phyloP scores from a whole-genome alignment of 2,113 vertebrate genomes.

The Eolophus roseicapilla region DNA sequence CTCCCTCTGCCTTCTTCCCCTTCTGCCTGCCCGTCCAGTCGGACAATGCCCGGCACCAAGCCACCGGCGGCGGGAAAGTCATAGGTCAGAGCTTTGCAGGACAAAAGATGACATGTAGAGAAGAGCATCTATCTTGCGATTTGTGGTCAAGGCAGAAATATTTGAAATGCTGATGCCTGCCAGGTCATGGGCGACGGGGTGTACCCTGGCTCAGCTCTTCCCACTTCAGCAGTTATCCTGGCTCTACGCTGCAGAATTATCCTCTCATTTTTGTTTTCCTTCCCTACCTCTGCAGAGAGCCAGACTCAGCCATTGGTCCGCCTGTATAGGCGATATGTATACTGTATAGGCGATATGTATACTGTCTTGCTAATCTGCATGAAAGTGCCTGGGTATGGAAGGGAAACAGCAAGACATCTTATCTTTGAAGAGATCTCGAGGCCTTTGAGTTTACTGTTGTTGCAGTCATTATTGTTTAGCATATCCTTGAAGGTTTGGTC shows the following conservation, averaged over 20 bases:
- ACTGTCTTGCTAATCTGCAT: conserved; percentile 42
- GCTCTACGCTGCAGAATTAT: background rate
- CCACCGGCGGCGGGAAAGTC: background rate
- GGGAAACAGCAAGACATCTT: conserved; percentile 37
- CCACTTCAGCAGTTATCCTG: background rate
- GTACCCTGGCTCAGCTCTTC: background rate
- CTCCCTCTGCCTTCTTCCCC: too few species aligned
- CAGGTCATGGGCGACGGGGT: background rate
- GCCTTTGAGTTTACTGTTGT: conserved; percentile 35
- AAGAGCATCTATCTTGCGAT: background rate
- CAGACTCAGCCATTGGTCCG: background rate
- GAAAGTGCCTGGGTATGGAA: conserved; percentile 24
- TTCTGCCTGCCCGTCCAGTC: background rate
- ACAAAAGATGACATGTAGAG: background rate
- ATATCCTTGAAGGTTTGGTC: conserved; percentile 56
- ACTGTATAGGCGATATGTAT: background rate
- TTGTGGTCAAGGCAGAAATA: background rate
- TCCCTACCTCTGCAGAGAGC: background rate
- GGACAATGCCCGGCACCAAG: background rate
- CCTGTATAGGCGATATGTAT: background rate
- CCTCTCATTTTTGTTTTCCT: background rate
- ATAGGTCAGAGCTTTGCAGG: background rate
- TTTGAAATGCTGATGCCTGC: background rate
- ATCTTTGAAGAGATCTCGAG: conserved; percentile 49
- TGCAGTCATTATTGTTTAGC: conserved; percentile 45